Evolutionary conservation across 35 echinoderm and acorn worm species (phyloP), one percentile per base, ranked within the genome.

Genomic region (Ptychodera flava): DNA sequence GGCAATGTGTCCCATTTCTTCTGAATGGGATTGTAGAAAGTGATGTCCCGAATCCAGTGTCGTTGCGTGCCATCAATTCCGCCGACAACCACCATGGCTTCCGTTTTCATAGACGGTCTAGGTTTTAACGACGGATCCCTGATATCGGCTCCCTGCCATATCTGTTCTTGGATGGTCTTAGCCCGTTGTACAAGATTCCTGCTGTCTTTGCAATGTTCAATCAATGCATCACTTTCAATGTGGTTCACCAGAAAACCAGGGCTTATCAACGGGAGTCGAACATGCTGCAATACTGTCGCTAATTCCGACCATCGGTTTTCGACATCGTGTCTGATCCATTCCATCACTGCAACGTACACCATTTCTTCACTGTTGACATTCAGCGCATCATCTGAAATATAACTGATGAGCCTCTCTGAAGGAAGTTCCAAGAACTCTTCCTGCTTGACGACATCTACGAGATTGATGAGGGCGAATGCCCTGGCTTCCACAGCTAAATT

Each of bases 1-100:
- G 92, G 80, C 35, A 94, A 85, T 29, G 35, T 31, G 32, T 90
- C 78, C 92, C 92, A 94, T 12, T 88, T 16, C 34, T 88, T 35
- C 16, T 76, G 22, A 15, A 35, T 36, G 30, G 89, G 88, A 53
- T 94, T 82, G 36, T 87, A 91, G 82, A 86, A 90, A 31, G 77
- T 52, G 16, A 94, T 82, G 76, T 94, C 80, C 22, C 81, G 82
- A 1, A 87, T 79, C 92, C 92, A 94, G 16, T 83, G 38, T 52
- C 92, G 36, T 75, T 85, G 82, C 31, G 85, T 78, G n/a, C n/a
- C n/a, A 52, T 78, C 79, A 88, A 94, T 94, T 36, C 82, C 82
- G 37, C 82, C 82, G 37, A 83, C 82, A 37, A 83, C 82, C 15
- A 83, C 35, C 34, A 30, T 16, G 1, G 37, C 35, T 1, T 83